A percentile compares a stretch with the other conserved stretches of the same genome.
Conservation (phyloP, 2,888 invertebrate species). For the Liposcelis brunnea region DNA sequence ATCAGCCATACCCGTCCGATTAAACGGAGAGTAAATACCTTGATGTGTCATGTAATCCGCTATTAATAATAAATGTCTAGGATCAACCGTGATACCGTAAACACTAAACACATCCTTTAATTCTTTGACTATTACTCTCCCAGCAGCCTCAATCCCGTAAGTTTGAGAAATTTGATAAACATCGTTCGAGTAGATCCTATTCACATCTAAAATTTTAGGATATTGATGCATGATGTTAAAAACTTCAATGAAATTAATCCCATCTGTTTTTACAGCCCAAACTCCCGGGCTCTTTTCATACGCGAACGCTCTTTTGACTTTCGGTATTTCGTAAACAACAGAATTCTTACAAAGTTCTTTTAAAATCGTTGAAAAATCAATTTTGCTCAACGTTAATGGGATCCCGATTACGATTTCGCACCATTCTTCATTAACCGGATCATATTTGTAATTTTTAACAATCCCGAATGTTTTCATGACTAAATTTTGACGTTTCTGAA, state of each 20-base stretch:
- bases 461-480: slow-evolving; percentile 29
- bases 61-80: slow-evolving; percentile 77
- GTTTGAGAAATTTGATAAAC: slow-evolving; percentile 76
- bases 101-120: slow-evolving; percentile 91
- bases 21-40: slow-evolving; percentile 78
- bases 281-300: slow-evolving; percentile 40
- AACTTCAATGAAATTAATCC: slow-evolving; percentile 70
- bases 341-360: slow-evolving; percentile 49
- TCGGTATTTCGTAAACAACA: slow-evolving; percentile 60
- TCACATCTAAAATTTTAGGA: slow-evolving; percentile 56
- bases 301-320: slow-evolving; percentile 72
- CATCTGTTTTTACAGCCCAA: slow-evolving; percentile 70
- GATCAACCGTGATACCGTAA: slow-evolving; percentile 91
- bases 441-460: slow-evolving; percentile 52
- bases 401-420: slow-evolving; percentile 63
- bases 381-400: slow-evolving; percentile 39
- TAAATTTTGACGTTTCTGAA: slow-evolving; percentile 17
- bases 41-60: slow-evolving; percentile 98
- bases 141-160: slow-evolving; percentile 94
- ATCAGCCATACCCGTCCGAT: slow-evolving; percentile 73
- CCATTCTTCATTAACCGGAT: slow-evolving; percentile 61
- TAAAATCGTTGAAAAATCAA: slow-evolving; percentile 61
- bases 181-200: slow-evolving; percentile 80
- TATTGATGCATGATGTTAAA: slow-evolving; percentile 53
- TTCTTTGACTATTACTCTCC: slow-evolving; percentile 79